These are phyloP conservation scores for Bombus consobrinus DNA, from an alignment of 1,140 invertebrate genomes.

Conservation along the genomic window DNA sequence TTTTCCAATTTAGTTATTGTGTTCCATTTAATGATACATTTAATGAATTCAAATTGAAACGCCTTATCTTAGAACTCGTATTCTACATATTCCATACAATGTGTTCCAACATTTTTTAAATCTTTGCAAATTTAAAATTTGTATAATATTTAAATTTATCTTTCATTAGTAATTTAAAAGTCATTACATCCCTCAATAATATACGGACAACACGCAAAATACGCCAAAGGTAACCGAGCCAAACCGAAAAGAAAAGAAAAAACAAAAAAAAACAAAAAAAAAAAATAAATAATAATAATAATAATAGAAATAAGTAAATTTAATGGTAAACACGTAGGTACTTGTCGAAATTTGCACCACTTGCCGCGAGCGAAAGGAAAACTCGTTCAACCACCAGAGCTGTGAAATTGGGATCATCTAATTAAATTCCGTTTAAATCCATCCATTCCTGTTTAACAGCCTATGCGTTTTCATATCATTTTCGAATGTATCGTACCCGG, in stretches of 20 bases:
- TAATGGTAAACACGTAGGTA: background rate
- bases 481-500: background rate
- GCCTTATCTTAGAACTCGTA: too few relatives aligned
- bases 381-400: too few relatives aligned
- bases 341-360: background rate
- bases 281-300: too few relatives aligned
- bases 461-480: conserved; percentile 24
- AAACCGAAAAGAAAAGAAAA: too few relatives aligned
- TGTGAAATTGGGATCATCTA: background rate
- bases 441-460: conserved; percentile 27
- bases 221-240: too few relatives aligned
- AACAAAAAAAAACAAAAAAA: too few relatives aligned
- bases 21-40: background rate
- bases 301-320: background rate
- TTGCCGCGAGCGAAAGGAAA: background rate
- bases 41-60: background rate
- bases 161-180: background rate
- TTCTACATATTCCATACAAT: too few relatives aligned
- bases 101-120: too few relatives aligned
- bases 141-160: background rate
- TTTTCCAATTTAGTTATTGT: background rate
- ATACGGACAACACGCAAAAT: too few relatives aligned
- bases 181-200: too few relatives aligned
- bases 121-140: background rate
- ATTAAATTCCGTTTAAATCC: conserved; percentile 33